These are phyloP conservation scores for Cyprinodon diabolis DNA, from an alignment of 2,797 vertebrate species.

Conservation along the genomic window DNA sequence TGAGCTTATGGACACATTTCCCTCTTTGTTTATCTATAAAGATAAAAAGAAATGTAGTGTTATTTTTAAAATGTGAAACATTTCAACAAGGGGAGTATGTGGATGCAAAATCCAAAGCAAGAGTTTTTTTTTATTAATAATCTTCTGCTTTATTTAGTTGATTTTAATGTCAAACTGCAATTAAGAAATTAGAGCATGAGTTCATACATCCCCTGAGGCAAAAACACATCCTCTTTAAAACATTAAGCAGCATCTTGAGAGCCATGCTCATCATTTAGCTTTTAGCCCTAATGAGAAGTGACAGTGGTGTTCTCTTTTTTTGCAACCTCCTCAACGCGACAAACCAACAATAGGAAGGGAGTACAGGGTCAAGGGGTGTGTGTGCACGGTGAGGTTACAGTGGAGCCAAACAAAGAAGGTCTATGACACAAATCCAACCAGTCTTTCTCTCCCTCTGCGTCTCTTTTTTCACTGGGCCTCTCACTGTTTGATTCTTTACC, in stretches of 20 bases:
- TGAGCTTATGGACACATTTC: too few relatives aligned
- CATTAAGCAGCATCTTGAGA: slow-evolving; percentile 22
- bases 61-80: neutral
- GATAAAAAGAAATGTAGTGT: neutral
- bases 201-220: neutral
- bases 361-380: slow-evolving; percentile 43
- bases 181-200: neutral
- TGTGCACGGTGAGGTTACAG: slow-evolving; percentile 46
- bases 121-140: neutral
- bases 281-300: slow-evolving; percentile 58
- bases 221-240: slow-evolving; percentile 14
- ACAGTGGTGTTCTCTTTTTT: slow-evolving; percentile 60
- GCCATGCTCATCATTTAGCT: slow-evolving; percentile 36
- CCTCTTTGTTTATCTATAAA: too few relatives aligned
- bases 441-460: slow-evolving; percentile 27
- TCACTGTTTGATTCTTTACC: slow-evolving; percentile 39
- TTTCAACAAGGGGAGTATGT: neutral
- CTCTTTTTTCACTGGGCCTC: slow-evolving; percentile 26
- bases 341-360: slow-evolving; percentile 55
- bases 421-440: slow-evolving; percentile 69
- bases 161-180: neutral
- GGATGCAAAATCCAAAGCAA: neutral
- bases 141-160: neutral
- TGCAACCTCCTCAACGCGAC: slow-evolving; percentile 37
- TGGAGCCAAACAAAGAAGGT: slow-evolving; percentile 69